A percentile compares a stretch with the other conserved stretches of the same genome.
phyloP scores from a whole-genome alignment of 2,797 vertebrate species.

The Takifugu ocellatus region DNA sequence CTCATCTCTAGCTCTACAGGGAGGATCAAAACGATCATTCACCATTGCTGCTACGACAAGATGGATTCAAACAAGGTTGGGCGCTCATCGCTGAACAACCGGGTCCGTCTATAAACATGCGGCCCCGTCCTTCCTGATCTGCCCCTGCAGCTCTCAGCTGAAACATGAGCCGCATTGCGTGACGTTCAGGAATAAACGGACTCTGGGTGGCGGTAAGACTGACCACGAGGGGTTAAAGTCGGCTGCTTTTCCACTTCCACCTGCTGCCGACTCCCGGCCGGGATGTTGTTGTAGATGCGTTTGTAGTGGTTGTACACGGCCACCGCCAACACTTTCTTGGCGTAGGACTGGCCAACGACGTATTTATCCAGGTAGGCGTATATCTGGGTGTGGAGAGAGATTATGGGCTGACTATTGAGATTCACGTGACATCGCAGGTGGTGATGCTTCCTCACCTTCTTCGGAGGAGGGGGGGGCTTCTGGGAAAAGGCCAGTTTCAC shows the following conservation, averaged over 20 bases:
- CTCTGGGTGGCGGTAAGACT: constrained; percentile 50
- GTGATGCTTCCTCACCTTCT: constrained; percentile 81
- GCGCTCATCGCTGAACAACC: constrained; percentile 69
- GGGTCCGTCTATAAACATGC: constrained; percentile 9
- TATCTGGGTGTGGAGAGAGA: constrained; percentile 74
- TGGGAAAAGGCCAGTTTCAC: constrained; percentile 94
- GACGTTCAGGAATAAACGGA: too few relatives aligned
- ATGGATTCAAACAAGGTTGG: neutral
- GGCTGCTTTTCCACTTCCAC: constrained; percentile 91
- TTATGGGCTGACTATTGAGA: neutral
- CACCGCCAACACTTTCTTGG: constrained; percentile 97
- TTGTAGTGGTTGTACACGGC: constrained; percentile 99
- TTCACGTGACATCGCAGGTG: neutral
- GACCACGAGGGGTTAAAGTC: constrained; percentile 92
- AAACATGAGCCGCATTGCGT: too few relatives aligned
- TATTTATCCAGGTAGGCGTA: constrained; percentile 98
- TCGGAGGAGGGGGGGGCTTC: constrained; percentile 95
- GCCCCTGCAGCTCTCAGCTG: too few relatives aligned
- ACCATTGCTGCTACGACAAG: constrained; percentile 40
- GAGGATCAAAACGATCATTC: constrained; percentile 75
- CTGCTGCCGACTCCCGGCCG: constrained; percentile 86
- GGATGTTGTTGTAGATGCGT: constrained; percentile 98
- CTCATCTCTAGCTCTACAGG: constrained; percentile 97
- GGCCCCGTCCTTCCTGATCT: too few relatives aligned
- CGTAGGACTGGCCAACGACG: constrained; percentile 94